Conservation (phyloP, 2,797 vertebrate species). For the Columba guinea region DNA sequence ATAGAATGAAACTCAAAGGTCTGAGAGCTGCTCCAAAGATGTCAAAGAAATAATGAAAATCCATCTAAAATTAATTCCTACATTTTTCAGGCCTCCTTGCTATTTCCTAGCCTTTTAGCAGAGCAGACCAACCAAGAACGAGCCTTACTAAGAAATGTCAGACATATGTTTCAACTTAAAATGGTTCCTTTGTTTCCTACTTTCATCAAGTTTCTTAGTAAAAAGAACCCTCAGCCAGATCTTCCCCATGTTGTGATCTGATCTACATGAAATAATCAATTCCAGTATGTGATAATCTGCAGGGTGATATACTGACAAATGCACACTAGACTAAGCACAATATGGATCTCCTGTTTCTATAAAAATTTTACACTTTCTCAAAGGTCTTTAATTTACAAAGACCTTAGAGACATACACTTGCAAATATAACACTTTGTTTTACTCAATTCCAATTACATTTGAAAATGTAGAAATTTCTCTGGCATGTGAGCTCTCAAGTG, state of each 20-base stretch:
- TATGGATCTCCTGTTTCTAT: neutral
- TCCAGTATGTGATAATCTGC: neutral
- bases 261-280: neutral
- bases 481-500: neutral
- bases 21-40: neutral
- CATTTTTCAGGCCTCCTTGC: neutral
- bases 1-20: neutral
- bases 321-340: neutral
- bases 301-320: neutral
- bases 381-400: neutral
- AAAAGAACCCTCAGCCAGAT: neutral
- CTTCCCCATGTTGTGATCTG: neutral
- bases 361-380: neutral
- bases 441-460: neutral
- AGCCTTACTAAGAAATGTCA: slow-evolving; percentile 1
- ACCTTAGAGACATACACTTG: neutral
- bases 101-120: neutral
- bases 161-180: slow-evolving; percentile 50
- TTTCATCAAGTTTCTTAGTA: slow-evolving; percentile 14
- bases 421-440: neutral
- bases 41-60: slow-evolving; percentile 3
- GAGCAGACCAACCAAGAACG: neutral
- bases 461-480: neutral
- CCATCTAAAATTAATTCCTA: slow-evolving; percentile 5
- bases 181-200: neutral